Evolutionary conservation across 2,888 invertebrate genomes (phyloP), one percentile per base, ranked within the genome.

Genomic region (Drosophila anceps): DNA sequence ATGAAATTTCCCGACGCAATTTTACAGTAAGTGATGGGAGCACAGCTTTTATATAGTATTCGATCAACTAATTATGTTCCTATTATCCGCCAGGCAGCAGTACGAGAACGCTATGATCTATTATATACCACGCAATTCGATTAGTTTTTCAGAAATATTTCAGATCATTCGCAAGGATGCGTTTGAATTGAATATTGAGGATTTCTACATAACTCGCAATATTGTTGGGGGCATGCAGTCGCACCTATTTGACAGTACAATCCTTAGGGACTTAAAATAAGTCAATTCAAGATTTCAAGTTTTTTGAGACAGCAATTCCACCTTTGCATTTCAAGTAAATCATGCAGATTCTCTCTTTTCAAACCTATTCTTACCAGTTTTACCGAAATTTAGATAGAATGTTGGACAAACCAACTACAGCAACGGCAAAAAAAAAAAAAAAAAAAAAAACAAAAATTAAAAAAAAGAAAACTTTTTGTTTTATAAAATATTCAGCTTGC

Each of bases 121-220:
- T n/a, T 41, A 54, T 41, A 54, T 88, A 24, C 78, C 84, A 3
- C 4, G 48, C 12, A 15, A 46, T 0, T 18, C 65, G 6, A 69
- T 74, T 3, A 54, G 29, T 18, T 74, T 88, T 43, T 71, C 88
- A 2, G 63, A 72, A 10, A 74, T 88, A 18, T 84, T 88, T 48
- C 4, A 62, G 0, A 62, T 48, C 0, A 35, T 88, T 7, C 72
- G 79, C 13, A 74, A 73, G 15, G 84, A 88, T 55, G 66, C 78
- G 1, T 90, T 80, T 4, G 79, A 76, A 39, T 57, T 90, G 57
- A 86, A 88, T 46, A 66, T 88, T 46, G 90, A 88, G 18, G 82
- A 83, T 13, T 88, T 86, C 39, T 72, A 65, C 35, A 75, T 88
- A 6, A 76, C 86, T 2, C 73, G 80, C 10, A 82, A 82, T 31